Evolutionary conservation across 2,113 vertebrate species (phyloP).

Genomic region (Phodopus roborovskii): DNA sequence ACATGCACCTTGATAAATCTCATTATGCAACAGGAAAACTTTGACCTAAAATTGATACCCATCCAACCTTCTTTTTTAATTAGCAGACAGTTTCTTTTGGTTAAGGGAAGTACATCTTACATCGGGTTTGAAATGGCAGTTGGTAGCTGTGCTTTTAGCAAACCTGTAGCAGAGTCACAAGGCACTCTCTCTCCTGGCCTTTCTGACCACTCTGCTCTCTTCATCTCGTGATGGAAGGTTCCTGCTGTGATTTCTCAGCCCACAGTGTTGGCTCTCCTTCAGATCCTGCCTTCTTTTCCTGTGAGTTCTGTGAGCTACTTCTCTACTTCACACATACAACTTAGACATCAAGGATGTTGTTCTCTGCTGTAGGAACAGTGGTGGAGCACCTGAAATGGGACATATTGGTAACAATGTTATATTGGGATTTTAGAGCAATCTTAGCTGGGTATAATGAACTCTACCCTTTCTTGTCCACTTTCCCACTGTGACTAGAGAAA

Average conservation of each 20-base stretch:
- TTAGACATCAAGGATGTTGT: not conserved
- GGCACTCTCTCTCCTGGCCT: not conserved
- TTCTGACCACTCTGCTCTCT: not conserved
- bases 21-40: conserved; percentile 52
- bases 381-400: not conserved
- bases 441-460: not conserved
- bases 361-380: not conserved
- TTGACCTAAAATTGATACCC: not conserved
- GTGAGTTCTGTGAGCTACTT: not conserved
- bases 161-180: no score
- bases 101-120: not conserved
- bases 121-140: not conserved
- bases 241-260: not conserved
- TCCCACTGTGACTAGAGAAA: not conserved
- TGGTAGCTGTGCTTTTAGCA: not conserved
- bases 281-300: not conserved
- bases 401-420: rapidly evolving
- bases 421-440: not conserved
- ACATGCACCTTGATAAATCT: conserved; percentile 45
- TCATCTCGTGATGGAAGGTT: not conserved
- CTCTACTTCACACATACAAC: not conserved
- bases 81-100: conserved; percentile 46
- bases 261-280: not conserved
- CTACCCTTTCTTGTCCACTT: not conserved
- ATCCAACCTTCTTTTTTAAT: not conserved